Conservation (phyloP, 1,140 invertebrate genomes). For the Branchinecta lindahli region DNA sequence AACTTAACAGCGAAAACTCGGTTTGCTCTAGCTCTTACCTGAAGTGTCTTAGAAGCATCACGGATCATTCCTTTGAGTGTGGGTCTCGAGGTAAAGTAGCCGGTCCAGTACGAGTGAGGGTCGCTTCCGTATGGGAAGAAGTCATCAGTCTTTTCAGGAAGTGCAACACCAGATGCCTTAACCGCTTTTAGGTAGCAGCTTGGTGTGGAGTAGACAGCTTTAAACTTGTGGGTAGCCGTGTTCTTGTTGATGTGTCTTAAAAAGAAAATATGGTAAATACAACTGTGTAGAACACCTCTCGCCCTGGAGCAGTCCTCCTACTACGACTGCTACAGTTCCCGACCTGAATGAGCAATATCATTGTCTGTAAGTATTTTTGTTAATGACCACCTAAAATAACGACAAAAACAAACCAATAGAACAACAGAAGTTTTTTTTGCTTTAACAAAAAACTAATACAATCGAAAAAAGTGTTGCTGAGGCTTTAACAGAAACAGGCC, state of each 20-base stretch:
- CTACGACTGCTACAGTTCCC: too few species aligned
- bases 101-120: slow-evolving; percentile 43
- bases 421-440: too few species aligned
- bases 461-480: too few species aligned
- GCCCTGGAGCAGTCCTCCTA: too few species aligned
- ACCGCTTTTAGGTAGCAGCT: slow-evolving; percentile 52
- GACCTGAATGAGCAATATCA: too few species aligned
- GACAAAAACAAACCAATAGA: too few species aligned
- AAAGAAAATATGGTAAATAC: not conserved
- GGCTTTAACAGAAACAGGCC: too few species aligned
- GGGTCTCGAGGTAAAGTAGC: slow-evolving; percentile 44
- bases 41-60: slow-evolving; percentile 33
- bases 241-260: slow-evolving; percentile 38
- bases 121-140: slow-evolving; percentile 45
- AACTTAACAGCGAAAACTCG: slow-evolving; percentile 14
- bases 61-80: slow-evolving; percentile 33
- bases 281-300: too few species aligned
- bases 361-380: too few species aligned
- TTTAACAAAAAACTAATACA: too few species aligned
- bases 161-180: slow-evolving; percentile 37
- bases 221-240: slow-evolving; percentile 37
- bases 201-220: slow-evolving; percentile 59
- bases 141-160: slow-evolving; percentile 45
- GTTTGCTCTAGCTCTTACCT: slow-evolving; percentile 18
- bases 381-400: too few species aligned